These are phyloP conservation scores for Zaprionus ornatus DNA, from an alignment of 1,140 invertebrate species.

Conservation along the genomic window DNA sequence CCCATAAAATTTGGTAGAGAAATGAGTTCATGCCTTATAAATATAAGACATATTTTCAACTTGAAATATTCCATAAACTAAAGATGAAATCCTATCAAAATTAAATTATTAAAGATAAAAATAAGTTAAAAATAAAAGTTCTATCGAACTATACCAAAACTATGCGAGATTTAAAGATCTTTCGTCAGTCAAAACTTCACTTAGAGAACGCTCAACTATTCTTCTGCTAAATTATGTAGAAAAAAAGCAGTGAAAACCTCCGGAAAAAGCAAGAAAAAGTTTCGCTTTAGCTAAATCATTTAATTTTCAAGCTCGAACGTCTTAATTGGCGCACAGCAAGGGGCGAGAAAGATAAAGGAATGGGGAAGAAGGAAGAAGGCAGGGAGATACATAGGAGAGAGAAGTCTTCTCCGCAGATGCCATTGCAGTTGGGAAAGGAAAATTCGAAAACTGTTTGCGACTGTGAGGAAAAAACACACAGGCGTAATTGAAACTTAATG, in stretches of 20 bases:
- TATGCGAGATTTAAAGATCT: not conserved
- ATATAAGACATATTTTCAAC: not conserved
- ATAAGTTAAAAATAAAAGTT: too few relatives aligned
- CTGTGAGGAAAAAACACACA: conserved; percentile 11
- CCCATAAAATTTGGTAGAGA: not conserved
- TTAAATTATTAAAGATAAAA: too few relatives aligned
- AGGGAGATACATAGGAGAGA: conserved; percentile 13
- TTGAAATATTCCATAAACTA: not conserved
- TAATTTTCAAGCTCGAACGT: conserved; percentile 50
- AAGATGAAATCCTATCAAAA: not conserved
- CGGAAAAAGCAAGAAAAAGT: conserved; percentile 19
- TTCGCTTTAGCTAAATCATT: conserved; percentile 50
- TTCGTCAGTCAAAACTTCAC: not conserved
- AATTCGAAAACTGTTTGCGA: conserved; percentile 45
- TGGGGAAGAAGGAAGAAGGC: not conserved
- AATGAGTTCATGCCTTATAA: not conserved
- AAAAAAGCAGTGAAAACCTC: not conserved
- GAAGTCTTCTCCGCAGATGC: conserved; percentile 36
- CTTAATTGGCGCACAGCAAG: conserved; percentile 60
- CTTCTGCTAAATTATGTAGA: not conserved
- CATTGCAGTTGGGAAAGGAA: conserved; percentile 26
- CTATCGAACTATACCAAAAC: not conserved
- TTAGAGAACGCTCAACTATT: not conserved
- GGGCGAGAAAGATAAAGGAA: not conserved
- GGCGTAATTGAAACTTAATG: conserved; percentile 79